phyloP scores from a whole-genome alignment of 2,113 vertebrate genomes.

The Piprites chloris region DNA sequence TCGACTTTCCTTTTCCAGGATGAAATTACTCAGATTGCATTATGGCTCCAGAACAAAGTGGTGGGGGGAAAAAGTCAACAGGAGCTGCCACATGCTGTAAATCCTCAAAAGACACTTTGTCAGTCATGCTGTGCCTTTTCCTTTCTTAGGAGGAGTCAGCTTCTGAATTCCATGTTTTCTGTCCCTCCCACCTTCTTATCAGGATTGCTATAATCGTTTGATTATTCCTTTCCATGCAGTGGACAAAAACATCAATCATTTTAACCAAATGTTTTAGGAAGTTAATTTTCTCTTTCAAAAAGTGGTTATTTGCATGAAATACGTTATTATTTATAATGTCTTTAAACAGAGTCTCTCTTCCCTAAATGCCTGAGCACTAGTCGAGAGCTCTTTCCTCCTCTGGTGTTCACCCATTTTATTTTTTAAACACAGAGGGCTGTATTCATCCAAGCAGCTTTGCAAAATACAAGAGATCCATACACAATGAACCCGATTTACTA shows the following conservation, averaged over 20 bases:
- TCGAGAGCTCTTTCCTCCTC: slow-evolving; percentile 25
- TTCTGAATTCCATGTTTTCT: not conserved
- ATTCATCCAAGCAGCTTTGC: not conserved
- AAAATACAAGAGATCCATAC: not conserved
- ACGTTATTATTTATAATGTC: slow-evolving; percentile 3
- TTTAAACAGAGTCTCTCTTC: slow-evolving; percentile 33
- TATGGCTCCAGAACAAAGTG: not conserved
- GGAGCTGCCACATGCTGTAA: not conserved
- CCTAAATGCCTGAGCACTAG: not conserved
- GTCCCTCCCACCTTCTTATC: not conserved
- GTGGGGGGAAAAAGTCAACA: not conserved
- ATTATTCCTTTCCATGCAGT: slow-evolving; percentile 27
- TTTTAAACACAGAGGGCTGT: not conserved
- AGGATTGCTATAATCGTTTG: slow-evolving; percentile 30
- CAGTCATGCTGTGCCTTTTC: not conserved
- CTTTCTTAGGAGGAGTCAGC: not conserved
- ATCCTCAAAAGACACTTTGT: not conserved
- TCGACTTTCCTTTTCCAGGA: not conserved
- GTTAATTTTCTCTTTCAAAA: slow-evolving; percentile 20
- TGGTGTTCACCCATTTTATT: not conserved
- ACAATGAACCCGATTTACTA: not conserved
- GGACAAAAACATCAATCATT: slow-evolving; percentile 36
- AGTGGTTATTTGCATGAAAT: slow-evolving; percentile 35
- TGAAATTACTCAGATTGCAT: slow-evolving; percentile 1
- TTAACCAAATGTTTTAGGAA: slow-evolving; percentile 40